A percentile compares a stretch with the other conserved stretches of the same genome.
Conservation (phyloP, 2,888 invertebrate species). For the Kuschelorhynchus macadamiae region DNA sequence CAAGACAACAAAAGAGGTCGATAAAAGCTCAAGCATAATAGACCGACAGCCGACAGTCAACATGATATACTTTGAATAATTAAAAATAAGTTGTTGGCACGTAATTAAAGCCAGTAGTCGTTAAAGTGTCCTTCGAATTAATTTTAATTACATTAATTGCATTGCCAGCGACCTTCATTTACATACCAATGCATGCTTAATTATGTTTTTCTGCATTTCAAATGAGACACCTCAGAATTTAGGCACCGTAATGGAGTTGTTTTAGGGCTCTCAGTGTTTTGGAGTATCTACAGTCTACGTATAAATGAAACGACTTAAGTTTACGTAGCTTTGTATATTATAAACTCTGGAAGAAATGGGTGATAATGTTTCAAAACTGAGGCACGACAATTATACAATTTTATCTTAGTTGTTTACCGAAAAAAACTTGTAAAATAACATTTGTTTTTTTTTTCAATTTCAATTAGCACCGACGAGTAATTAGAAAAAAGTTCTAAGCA, state of each 20-base stretch:
- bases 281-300: not conserved
- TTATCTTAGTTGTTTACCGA: too few species aligned
- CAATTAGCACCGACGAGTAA: too few species aligned
- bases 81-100: constrained; percentile 53
- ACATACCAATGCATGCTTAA: constrained; percentile 54
- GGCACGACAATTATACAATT: too few species aligned
- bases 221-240: constrained; percentile 38
- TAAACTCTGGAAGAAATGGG: too few species aligned
- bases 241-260: constrained; percentile 23
- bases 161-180: constrained; percentile 53
- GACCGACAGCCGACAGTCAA: not conserved
- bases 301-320: not conserved
- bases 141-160: constrained; percentile 58
- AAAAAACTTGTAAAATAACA: too few species aligned
- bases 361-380: too few species aligned
- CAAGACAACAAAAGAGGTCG: too few species aligned
- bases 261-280: not conserved
- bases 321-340: too few species aligned
- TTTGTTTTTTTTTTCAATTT: too few species aligned
- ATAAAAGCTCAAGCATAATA: not conserved
- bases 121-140: constrained; percentile 52
- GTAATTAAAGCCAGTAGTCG: constrained; percentile 48
- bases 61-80: constrained; percentile 27
- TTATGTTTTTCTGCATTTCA: constrained; percentile 53
- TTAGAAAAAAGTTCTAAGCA: too few species aligned